Evolutionary conservation across 2,113 vertebrate genomes (phyloP).

Genomic region (Noturus placidus): DNA sequence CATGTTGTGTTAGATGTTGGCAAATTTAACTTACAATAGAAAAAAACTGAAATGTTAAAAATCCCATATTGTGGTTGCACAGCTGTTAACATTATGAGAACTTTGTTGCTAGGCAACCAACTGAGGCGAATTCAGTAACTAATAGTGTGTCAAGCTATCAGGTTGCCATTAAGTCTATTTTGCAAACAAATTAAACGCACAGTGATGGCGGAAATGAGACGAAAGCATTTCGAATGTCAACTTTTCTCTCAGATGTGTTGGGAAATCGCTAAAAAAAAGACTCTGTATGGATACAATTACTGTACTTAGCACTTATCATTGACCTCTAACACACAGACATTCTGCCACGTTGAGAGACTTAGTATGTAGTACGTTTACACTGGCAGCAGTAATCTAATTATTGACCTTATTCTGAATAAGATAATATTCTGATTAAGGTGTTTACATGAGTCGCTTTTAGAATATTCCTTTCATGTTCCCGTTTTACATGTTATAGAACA

Average conservation of each 20-base stretch:
- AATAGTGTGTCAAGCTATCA: neutral
- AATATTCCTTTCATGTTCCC: no score
- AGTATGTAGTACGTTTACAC: no score
- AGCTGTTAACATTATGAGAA: neutral
- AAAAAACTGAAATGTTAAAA: neutral
- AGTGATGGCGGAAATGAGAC: neutral
- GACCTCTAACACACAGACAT: neutral
- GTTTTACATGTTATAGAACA: no score
- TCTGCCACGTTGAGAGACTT: neutral
- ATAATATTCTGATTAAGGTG: no score
- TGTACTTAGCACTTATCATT: neutral
- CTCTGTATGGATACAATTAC: neutral
- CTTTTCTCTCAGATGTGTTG: slow-evolving; percentile 3
- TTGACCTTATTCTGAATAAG: no score
- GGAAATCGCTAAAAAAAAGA: neutral
- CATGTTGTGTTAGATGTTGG: neutral
- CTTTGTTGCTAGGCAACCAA: slow-evolving; percentile 4
- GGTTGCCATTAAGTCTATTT: neutral
- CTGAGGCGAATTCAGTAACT: neutral
- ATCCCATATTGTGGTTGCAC: neutral
- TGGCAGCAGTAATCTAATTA: no score
- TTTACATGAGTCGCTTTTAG: no score
- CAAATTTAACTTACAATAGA: neutral
- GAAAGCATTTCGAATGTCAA: neutral
- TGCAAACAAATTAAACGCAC: neutral